phyloP scores from a whole-genome alignment of 2,797 vertebrate genomes.

The Falco cherrug region DNA sequence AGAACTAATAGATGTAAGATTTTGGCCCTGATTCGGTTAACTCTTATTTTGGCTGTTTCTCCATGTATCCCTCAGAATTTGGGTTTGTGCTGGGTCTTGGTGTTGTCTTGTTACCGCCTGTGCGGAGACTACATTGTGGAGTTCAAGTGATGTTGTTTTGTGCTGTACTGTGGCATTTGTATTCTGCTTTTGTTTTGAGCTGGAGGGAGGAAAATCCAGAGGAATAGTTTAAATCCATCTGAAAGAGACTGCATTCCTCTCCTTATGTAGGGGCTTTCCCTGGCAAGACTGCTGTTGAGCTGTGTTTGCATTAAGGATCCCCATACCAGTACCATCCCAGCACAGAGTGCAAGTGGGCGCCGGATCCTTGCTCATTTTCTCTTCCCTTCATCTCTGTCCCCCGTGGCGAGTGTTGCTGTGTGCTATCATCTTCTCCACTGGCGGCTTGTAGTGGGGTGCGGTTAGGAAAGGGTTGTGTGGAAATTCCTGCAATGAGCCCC shows the following conservation, averaged over 20 bases:
- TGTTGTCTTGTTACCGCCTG: neutral
- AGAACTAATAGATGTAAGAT: neutral
- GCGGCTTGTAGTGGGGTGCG: neutral
- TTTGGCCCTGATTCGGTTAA: neutral
- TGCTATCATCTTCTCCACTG: neutral
- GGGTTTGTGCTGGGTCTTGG: neutral
- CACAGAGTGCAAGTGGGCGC: neutral
- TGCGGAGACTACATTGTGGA: neutral
- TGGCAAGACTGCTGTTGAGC: neutral
- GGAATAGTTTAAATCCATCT: neutral
- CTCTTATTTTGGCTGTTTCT: neutral
- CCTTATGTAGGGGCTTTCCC: neutral
- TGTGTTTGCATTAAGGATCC: neutral
- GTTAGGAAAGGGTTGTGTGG: neutral
- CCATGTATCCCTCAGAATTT: neutral
- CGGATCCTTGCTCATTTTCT: neutral
- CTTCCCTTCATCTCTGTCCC: neutral
- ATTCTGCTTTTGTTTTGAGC: neutral
- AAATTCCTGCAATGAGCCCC: neutral
- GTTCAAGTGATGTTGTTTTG: neutral
- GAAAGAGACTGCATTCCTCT: neutral
- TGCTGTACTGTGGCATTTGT: neutral
- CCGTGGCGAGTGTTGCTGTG: neutral
- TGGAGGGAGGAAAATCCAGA: neutral
- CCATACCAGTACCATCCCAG: neutral